These are phyloP conservation scores for Myopa testacea DNA, from an alignment of 2,888 invertebrate species.

Conservation along the genomic window DNA sequence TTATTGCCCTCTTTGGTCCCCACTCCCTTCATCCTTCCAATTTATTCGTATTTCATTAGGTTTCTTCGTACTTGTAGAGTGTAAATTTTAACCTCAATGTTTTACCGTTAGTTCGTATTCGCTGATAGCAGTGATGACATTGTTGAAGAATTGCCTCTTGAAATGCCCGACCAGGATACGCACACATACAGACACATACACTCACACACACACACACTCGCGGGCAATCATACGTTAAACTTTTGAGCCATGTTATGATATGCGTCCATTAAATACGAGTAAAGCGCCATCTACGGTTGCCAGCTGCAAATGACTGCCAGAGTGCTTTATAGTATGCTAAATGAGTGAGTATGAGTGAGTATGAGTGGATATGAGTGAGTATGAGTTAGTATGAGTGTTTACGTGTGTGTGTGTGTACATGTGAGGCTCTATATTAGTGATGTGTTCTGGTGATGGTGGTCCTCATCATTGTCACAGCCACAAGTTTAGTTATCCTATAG, in stretches of 20 bases:
- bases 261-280: background rate
- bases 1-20: no score
- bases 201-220: conserved; percentile 12
- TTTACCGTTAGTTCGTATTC: conserved; percentile 30
- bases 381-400: background rate
- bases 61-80: conserved; percentile 6
- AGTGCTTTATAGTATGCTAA: conserved; percentile 17
- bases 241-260: conserved; percentile 18
- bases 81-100: conserved; percentile 21
- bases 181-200: conserved; percentile 40
- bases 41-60: conserved; percentile 29
- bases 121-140: conserved; percentile 51
- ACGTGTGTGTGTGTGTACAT: background rate
- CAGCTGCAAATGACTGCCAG: conserved; percentile 40
- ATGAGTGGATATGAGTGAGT: background rate
- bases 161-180: conserved; percentile 44
- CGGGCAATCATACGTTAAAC: conserved; percentile 10
- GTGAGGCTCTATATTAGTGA: background rate
- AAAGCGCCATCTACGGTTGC: conserved; percentile 24
- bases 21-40: no score
- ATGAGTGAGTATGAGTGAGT: conserved; percentile 8
- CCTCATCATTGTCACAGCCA: conserved; percentile 42
- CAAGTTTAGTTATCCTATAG: conserved; percentile 37
- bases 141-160: conserved; percentile 53
- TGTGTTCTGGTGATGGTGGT: conserved; percentile 20